Evolutionary conservation across 2,888 invertebrate species (phyloP).

Genomic region (Dolichopus griseipennis): DNA sequence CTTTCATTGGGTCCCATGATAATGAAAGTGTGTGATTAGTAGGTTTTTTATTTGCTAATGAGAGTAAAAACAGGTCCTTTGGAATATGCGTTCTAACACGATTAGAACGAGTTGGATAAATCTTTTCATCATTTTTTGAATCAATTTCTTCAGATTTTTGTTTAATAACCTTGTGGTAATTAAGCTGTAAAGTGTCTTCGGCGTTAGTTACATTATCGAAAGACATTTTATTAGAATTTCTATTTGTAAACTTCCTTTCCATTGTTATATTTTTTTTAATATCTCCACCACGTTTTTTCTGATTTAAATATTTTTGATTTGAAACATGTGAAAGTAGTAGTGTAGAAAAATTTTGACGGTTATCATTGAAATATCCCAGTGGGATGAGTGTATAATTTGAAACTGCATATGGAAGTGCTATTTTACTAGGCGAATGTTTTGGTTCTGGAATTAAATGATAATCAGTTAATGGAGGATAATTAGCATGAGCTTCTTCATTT

Average conservation of each 20-base stretch:
- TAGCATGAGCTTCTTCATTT: conserved; percentile 28
- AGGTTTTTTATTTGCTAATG: background rate
- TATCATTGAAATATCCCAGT: background rate
- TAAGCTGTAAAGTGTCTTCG: no score
- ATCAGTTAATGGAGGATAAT: conserved; percentile 30
- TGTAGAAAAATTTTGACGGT: background rate
- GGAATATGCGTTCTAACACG: background rate
- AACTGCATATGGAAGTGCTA: background rate
- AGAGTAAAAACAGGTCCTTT: background rate
- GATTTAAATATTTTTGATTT: background rate
- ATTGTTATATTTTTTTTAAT: background rate
- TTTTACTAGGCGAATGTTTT: background rate
- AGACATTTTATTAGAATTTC: background rate
- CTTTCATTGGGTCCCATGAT: background rate
- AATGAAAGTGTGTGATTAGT: background rate
- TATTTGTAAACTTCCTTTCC: background rate
- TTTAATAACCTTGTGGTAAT: no score
- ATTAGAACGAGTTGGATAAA: background rate
- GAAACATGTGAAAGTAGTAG: background rate
- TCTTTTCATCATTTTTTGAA: no score
- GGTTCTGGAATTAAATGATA: background rate
- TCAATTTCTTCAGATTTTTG: no score
- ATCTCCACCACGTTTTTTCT: background rate
- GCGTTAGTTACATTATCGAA: no score
- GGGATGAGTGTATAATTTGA: background rate